Conservation (phyloP, 2,113 vertebrate species). For the Pseudopodoces humilis region DNA sequence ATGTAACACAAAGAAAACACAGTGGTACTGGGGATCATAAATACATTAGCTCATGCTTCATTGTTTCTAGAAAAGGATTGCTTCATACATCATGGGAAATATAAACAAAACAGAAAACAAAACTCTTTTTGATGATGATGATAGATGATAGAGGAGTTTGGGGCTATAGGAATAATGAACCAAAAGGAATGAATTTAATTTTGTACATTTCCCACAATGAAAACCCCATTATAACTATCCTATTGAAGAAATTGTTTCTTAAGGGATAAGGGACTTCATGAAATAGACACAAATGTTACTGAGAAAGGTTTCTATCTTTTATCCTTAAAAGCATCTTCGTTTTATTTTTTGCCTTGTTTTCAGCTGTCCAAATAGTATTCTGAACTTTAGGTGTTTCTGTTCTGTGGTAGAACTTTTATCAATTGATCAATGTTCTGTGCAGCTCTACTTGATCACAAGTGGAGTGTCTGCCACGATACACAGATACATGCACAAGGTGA, state of each 20-base stretch:
- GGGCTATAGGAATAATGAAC: not conserved
- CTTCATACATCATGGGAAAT: slow-evolving; percentile 29
- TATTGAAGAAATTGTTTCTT: not conserved
- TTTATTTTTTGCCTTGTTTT: not conserved
- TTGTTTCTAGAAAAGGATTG: slow-evolving; percentile 35
- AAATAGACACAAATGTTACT: not conserved
- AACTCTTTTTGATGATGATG: not conserved
- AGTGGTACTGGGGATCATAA: slow-evolving; percentile 11
- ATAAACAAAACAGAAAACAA: slow-evolving; percentile 36
- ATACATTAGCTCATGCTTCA: slow-evolving; percentile 44
- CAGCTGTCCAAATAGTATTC: not conserved
- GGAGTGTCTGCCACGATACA: not conserved
- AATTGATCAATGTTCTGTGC: not conserved
- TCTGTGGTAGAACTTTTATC: not conserved
- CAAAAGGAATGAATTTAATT: not conserved
- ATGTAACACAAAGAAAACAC: slow-evolving; percentile 45
- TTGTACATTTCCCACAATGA: not conserved
- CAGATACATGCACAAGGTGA: not conserved
- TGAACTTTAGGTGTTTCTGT: not conserved
- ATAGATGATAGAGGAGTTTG: not conserved
- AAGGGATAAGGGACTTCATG: not conserved
- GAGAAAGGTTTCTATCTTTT: not conserved
- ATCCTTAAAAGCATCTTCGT: not conserved
- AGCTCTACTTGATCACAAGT: not conserved
- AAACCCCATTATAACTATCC: not conserved